Conservation (phyloP, 1,140 invertebrate genomes). For the Grapholita molesta region DNA sequence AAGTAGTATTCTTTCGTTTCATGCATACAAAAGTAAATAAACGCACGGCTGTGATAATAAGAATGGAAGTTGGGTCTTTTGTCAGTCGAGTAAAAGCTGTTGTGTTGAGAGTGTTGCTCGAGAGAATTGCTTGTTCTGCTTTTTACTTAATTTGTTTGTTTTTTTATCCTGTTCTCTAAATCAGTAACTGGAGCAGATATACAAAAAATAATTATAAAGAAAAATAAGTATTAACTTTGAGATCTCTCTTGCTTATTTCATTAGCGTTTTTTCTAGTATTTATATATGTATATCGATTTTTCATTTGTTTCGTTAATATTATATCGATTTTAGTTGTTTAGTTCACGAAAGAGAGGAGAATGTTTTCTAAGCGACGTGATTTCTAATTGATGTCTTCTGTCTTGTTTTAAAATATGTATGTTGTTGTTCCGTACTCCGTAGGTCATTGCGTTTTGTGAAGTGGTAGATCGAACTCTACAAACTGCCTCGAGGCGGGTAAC, state of each 20-base stretch:
- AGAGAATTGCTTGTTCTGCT: slow-evolving; percentile 4
- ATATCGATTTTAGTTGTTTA: too few species aligned
- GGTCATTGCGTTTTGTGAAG: too few species aligned
- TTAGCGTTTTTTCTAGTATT: neutral
- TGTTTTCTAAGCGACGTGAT: too few species aligned
- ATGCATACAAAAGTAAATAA: slow-evolving; percentile 17
- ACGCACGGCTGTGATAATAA: slow-evolving; percentile 13
- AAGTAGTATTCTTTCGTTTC: slow-evolving; percentile 14
- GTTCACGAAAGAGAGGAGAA: too few species aligned
- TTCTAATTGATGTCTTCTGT: too few species aligned
- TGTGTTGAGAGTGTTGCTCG: neutral
- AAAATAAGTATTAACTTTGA: slow-evolving; percentile 5
- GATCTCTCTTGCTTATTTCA: neutral
- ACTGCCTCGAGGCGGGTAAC: too few species aligned
- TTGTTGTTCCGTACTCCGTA: too few species aligned
- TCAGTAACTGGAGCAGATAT: neutral
- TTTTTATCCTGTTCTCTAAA: neutral
- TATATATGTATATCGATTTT: too few species aligned
- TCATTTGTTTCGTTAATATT: too few species aligned
- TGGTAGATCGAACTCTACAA: too few species aligned
- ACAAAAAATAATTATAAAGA: too few species aligned
- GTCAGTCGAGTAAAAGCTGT: slow-evolving; percentile 1
- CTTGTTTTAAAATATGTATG: too few species aligned
- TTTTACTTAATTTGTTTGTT: neutral
- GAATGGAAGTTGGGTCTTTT: slow-evolving; percentile 15